Percentiles rank a stretch among this genome's conserved stretches.
Evolutionary conservation across 2,888 invertebrate genomes (phyloP).

Genomic region (Neria commutata): DNA sequence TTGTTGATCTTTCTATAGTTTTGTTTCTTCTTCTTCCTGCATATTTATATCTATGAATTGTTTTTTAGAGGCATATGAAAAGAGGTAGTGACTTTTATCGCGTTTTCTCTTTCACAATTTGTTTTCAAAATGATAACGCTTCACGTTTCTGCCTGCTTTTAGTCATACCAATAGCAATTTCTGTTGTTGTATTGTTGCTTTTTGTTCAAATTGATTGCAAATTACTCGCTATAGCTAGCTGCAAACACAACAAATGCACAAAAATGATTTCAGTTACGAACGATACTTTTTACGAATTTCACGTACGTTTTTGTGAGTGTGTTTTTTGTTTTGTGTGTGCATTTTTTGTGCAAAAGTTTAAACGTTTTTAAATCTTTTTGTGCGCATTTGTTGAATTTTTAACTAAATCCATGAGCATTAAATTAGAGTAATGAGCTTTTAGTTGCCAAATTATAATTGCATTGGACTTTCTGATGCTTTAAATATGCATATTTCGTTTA

Average conservation of each 20-base stretch:
- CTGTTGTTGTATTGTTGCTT: constrained; percentile 1
- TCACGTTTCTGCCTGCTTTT: neutral
- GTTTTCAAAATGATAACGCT: too few species aligned
- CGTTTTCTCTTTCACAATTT: too few species aligned
- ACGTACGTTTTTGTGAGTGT: constrained; percentile 8
- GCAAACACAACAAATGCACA: too few species aligned
- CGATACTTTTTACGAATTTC: constrained; percentile 18
- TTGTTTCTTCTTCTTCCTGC: neutral
- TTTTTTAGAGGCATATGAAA: too few species aligned
- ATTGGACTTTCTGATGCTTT: too few species aligned
- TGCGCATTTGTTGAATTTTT: neutral
- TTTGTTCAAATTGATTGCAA: too few species aligned
- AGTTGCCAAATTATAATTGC: too few species aligned
- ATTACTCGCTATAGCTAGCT: too few species aligned
- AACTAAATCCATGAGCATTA: neutral
- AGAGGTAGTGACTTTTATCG: too few species aligned
- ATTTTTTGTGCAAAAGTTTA: neutral
- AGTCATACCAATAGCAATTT: neutral
- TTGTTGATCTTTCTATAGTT: constrained; percentile 1
- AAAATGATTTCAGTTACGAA: too few species aligned
- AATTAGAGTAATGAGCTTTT: neutral
- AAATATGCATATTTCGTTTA: too few species aligned
- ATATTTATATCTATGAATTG: neutral
- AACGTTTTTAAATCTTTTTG: too few species aligned
- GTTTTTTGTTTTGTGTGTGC: neutral